A percentile compares a stretch with the other conserved stretches of the same genome.
phyloP scores from a whole-genome alignment of 2,113 vertebrate species.

The Gavialis gangeticus region DNA sequence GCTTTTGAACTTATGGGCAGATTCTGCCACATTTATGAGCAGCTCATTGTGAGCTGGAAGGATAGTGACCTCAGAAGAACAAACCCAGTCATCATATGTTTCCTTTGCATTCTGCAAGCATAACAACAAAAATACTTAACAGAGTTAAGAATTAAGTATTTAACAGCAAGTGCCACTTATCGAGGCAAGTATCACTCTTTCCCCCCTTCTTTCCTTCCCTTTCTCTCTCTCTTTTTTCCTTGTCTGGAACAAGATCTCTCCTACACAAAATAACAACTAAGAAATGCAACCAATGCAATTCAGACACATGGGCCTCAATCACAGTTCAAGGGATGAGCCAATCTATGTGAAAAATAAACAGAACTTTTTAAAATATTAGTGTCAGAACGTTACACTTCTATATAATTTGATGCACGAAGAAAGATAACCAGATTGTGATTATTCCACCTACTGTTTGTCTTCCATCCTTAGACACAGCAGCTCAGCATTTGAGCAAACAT shows the following conservation, averaged over 20 bases:
- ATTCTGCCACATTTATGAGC: background rate
- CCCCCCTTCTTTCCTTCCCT: no score
- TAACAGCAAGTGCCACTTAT: no score
- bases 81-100: fast-evolving
- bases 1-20: background rate
- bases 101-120: slow-evolving; percentile 50
- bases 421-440: no score
- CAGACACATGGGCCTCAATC: no score
- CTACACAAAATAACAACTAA: background rate
- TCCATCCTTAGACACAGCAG: background rate
- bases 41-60: background rate
- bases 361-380: background rate
- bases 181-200: no score
- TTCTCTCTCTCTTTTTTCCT: no score
- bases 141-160: no score
- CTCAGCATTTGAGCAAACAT: background rate
- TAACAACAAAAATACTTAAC: background rate
- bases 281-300: background rate
- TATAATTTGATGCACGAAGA: background rate
- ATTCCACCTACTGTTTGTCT: background rate
- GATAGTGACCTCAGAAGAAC: slow-evolving; percentile 5
- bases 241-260: background rate
- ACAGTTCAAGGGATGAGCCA: background rate
- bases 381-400: background rate
- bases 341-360: background rate